Base-by-base conservation (phyloP, 2,888 invertebrate species). In the Melanargia galathea region DNA sequence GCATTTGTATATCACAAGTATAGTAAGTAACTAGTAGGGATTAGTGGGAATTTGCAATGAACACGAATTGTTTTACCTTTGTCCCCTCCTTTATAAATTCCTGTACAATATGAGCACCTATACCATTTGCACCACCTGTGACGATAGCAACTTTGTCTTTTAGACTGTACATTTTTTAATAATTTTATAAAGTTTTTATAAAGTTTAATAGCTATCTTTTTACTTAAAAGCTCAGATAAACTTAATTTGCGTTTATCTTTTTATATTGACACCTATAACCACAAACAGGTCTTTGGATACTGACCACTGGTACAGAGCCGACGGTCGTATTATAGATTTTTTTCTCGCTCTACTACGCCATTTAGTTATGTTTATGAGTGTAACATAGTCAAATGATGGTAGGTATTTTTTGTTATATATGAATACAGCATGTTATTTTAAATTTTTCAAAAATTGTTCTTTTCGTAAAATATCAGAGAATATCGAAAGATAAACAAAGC, bases 51-150 rank as follows among this genome's bases (percentile, higher is more conserved):
- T n/a, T n/a, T n/a, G n/a, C n/a, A n/a, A n/a, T n/a, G n/a, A n/a
- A n/a, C n/a, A n/a, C n/a, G n/a, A n/a, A 18, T 18, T 43, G 0
- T 16, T 43, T 51, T 72, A 81, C 82, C 79, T 81, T 78, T 1
- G 73, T 74, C 18, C 69, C 72, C 72, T 81, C 79, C 16, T 72
- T 54, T 2, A 79, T 35, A 20, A 80, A 69, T 20, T 69, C 40
- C 20, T 66, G 71, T 1, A 73, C 75, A 11, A 79, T 64, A 0
- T 61, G 55, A 10, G 76, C 76, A 10, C 82, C 81, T 3, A 82
- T 79, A 0, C 80, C 79, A 57, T 72, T 75, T 0, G 82, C 78
- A 0, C 73, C 82, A 0, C 82, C 82, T 1, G 81, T 81, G 3
- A 82, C 70, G 0, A 82, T 40, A 16, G 73, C 75, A 0, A 77